A percentile compares a stretch with the other conserved stretches of the same genome.
These are phyloP conservation scores for Matsumyia berberina DNA, from an alignment of 2,888 invertebrate species.

Conservation along the genomic window DNA sequence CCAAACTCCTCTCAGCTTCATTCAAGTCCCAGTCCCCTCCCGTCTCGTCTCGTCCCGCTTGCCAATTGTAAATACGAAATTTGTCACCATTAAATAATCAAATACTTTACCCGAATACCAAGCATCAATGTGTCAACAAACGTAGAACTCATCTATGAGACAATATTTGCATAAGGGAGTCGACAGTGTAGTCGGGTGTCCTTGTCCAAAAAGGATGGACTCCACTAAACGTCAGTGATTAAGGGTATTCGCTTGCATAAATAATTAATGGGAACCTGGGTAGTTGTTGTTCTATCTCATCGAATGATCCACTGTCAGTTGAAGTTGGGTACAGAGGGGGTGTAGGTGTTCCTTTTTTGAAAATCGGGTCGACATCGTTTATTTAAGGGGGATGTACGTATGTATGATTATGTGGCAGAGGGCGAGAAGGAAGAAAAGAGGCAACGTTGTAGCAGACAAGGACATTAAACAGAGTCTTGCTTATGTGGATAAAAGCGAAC, in stretches of 20 bases:
- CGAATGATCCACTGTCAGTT: slow-evolving; percentile 8
- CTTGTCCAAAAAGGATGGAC: not conserved
- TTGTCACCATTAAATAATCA: slow-evolving; percentile 41
- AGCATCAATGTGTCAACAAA: slow-evolving; percentile 13
- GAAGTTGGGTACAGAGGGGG: not conserved
- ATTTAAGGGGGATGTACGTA: slow-evolving; percentile 15
- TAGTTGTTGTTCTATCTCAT: slow-evolving; percentile 9
- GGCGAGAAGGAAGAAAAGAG: not conserved
- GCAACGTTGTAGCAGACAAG: not conserved
- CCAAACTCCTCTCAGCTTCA: slow-evolving; percentile 1
- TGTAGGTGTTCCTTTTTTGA: slow-evolving; percentile 28
- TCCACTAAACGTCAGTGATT: slow-evolving; percentile 35
- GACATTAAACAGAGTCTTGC: not conserved
- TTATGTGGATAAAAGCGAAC: not conserved
- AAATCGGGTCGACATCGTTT: slow-evolving; percentile 39
- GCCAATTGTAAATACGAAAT: slow-evolving; percentile 28
- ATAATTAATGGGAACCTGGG: slow-evolving; percentile 47
- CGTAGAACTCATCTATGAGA: slow-evolving; percentile 20
- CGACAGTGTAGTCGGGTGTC: not conserved
- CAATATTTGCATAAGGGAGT: slow-evolving; percentile 28
- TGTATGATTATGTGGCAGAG: not conserved
- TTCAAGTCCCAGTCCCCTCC: not conserved
- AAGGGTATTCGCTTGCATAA: slow-evolving; percentile 54
- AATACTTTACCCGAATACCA: slow-evolving; percentile 22
- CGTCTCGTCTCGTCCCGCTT: not conserved